A percentile compares a stretch with the other conserved stretches of the same genome.
phyloP scores from a whole-genome alignment of 1,140 invertebrate species.

The Pseudomyrmex concolor region DNA sequence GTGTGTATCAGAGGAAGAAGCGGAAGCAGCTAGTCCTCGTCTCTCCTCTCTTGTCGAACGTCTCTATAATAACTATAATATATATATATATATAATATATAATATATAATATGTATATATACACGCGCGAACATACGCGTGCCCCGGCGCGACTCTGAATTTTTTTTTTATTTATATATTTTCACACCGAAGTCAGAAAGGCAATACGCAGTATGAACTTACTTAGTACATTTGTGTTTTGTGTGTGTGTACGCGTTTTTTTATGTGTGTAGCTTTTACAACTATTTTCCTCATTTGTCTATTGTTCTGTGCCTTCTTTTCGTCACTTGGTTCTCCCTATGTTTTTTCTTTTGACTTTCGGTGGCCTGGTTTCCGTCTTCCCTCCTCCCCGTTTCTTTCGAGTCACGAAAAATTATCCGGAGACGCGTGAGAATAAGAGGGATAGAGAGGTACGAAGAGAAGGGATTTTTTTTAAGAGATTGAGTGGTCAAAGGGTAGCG shows the following conservation, averaged over 20 bases:
- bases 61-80: slow-evolving; percentile 58
- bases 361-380: slow-evolving; percentile 55
- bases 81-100: slow-evolving; percentile 30
- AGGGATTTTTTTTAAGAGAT: slow-evolving; percentile 67
- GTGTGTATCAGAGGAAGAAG: slow-evolving; percentile 22
- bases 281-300: slow-evolving; percentile 69
- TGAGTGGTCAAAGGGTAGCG: slow-evolving; percentile 62
- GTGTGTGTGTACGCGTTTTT: slow-evolving; percentile 80
- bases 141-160: slow-evolving; percentile 76
- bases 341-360: slow-evolving; percentile 25
- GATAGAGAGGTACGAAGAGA: slow-evolving; percentile 69
- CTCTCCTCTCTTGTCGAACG: slow-evolving; percentile 48
- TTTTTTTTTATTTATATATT: slow-evolving; percentile 82
- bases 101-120: slow-evolving; percentile 61
- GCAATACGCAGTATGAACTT: slow-evolving; percentile 85
- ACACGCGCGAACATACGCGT: slow-evolving; percentile 68
- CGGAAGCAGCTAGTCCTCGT: slow-evolving; percentile 52
- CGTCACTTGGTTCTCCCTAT: slow-evolving; percentile 60
- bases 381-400: slow-evolving; percentile 50
- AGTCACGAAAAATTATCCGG: slow-evolving; percentile 70
- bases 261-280: slow-evolving; percentile 79
- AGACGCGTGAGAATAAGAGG: slow-evolving; percentile 67
- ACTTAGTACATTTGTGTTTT: slow-evolving; percentile 80
- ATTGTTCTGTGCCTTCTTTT: slow-evolving; percentile 58
- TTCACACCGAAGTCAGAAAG: slow-evolving; percentile 86